Conservation (phyloP, 1,140 invertebrate genomes). For the Hydropsyche tenuis region DNA sequence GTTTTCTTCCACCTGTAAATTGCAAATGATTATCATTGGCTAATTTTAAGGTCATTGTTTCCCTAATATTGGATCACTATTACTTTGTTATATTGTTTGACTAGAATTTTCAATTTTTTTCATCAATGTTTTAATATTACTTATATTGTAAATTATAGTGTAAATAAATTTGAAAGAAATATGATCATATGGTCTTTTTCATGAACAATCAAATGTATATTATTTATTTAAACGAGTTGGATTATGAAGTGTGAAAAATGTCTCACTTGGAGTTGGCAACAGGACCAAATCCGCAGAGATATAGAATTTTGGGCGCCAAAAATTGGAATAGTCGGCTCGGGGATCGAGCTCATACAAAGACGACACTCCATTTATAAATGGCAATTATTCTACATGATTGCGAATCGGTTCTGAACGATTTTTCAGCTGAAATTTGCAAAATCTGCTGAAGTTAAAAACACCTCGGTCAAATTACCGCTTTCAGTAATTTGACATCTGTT, state of each 20-base stretch:
- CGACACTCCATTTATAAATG: not conserved
- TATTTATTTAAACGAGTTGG: not conserved
- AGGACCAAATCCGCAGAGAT: not conserved
- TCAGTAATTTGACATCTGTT: constrained; percentile 19
- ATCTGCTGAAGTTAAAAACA: not conserved
- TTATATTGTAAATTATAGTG: not conserved
- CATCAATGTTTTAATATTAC: not conserved
- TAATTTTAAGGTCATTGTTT: too few species aligned
- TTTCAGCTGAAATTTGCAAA: not conserved
- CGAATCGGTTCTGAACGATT: not conserved
- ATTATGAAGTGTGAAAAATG: not conserved
- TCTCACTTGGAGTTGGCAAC: not conserved
- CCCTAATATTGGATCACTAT: not conserved
- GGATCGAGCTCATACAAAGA: not conserved
- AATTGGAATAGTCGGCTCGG: not conserved
- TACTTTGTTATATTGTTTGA: not conserved
- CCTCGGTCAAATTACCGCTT: not conserved
- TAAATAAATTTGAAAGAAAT: not conserved
- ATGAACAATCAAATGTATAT: not conserved
- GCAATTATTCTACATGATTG: not conserved
- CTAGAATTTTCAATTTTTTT: not conserved
- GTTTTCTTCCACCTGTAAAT: not conserved
- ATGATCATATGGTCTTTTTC: not conserved
- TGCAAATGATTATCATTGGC: too few species aligned
- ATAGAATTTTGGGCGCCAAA: not conserved